Conservation (phyloP, 2,888 invertebrate genomes). For the Tetropium fuscum region DNA sequence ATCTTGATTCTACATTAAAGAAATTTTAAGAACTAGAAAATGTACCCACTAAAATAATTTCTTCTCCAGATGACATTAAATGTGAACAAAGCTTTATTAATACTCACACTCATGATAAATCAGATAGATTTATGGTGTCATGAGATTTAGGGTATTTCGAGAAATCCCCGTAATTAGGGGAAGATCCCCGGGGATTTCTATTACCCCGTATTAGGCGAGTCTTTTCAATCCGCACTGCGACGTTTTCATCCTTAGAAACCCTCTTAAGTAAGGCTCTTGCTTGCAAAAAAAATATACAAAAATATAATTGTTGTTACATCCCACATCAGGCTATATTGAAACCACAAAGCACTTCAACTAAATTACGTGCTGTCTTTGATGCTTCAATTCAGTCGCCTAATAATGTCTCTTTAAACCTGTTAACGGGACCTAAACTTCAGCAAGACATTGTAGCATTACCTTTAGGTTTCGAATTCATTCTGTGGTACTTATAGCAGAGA, state of each 20-base stretch:
- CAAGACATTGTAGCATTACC: slow-evolving; percentile 12
- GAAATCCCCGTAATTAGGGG: slow-evolving; percentile 26
- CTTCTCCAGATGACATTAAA: slow-evolving; percentile 21
- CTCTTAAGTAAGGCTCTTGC: no score
- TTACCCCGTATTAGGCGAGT: not conserved
- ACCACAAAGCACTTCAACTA: slow-evolving; percentile 37
- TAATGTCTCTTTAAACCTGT: slow-evolving; percentile 34
- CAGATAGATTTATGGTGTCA: slow-evolving; percentile 28
- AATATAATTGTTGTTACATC: slow-evolving; percentile 30
- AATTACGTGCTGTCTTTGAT: slow-evolving; percentile 43
- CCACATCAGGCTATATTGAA: slow-evolving; percentile 44
- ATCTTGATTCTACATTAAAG: slow-evolving; percentile 3
- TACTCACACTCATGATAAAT: slow-evolving; percentile 12
- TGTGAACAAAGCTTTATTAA: slow-evolving; percentile 26
- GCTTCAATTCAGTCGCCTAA: slow-evolving; percentile 32
- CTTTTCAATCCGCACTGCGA: not conserved
- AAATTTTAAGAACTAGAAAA: slow-evolving; percentile 25
- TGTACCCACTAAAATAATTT: not conserved
- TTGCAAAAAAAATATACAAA: no score
- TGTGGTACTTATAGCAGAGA: slow-evolving; percentile 17
- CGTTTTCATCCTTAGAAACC: no score
- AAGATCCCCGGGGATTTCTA: not conserved
- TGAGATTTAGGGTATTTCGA: no score
- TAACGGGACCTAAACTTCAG: slow-evolving; percentile 25
- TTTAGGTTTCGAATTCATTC: slow-evolving; percentile 10